Conservation (phyloP, 1,140 invertebrate species). For the Orchestia grillus region DNA sequence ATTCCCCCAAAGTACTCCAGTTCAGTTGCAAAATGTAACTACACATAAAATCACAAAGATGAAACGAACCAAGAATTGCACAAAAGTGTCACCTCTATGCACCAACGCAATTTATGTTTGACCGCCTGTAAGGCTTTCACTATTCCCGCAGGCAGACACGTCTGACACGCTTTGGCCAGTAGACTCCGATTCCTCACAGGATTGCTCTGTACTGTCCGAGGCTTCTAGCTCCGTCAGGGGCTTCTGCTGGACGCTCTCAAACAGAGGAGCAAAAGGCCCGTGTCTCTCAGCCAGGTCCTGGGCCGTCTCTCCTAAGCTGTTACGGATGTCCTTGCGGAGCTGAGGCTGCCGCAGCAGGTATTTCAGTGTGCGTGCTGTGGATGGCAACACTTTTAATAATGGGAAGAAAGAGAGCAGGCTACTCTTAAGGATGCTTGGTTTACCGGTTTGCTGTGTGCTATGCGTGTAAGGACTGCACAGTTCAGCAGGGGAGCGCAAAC, state of each 20-base stretch:
- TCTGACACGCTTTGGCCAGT: not conserved
- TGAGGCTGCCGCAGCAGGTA: slow-evolving; percentile 17
- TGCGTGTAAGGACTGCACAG: too few species aligned
- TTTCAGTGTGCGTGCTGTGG: slow-evolving; percentile 17
- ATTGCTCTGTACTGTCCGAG: not conserved
- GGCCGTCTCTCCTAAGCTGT: slow-evolving; percentile 6
- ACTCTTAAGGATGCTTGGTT: not conserved
- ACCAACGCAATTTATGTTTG: not conserved
- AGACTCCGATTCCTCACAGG: not conserved
- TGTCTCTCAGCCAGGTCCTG: not conserved
- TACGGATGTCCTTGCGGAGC: not conserved
- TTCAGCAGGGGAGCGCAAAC: too few species aligned
- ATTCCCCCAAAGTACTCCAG: not conserved
- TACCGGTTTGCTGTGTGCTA: not conserved
- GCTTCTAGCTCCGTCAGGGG: not conserved
- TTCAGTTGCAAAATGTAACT: not conserved
- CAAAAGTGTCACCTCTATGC: not conserved
- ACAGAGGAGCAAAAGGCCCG: slow-evolving; percentile 4
- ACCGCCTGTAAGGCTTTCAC: not conserved
- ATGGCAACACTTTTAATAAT: not conserved
- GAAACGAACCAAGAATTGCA: not conserved
- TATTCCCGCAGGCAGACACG: not conserved
- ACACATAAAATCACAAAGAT: not conserved
- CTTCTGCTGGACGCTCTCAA: slow-evolving; percentile 28
- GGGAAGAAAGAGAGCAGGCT: not conserved